A percentile compares a stretch with the other conserved stretches of the same genome.
Conservation (phyloP, 2,113 vertebrate species). For the Asarcornis scutulata region DNA sequence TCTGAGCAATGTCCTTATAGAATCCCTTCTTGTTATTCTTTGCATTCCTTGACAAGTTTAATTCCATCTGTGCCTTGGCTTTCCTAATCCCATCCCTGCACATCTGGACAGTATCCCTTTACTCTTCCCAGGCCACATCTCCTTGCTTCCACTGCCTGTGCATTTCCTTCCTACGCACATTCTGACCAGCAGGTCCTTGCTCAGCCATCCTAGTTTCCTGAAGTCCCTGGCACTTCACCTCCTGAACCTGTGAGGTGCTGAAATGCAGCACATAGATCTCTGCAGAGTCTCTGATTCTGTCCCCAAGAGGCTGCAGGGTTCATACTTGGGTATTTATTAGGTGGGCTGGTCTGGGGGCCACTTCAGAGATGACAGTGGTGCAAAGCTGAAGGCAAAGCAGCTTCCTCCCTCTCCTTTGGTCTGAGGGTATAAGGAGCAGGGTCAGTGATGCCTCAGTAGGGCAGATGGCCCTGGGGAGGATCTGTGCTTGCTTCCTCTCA, state of each 20-base stretch:
- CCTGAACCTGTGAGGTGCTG: neutral
- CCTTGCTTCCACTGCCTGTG: too few species aligned
- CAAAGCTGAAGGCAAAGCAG: neutral
- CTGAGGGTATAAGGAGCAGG: neutral
- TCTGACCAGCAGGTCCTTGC: too few species aligned
- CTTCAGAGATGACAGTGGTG: neutral
- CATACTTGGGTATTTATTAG: neutral
- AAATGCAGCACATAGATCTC: neutral
- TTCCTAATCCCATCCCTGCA: neutral
- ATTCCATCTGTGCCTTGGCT: too few species aligned
- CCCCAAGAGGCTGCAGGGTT: neutral
- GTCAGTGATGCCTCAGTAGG: fast-evolving
- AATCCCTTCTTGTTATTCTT: neutral
- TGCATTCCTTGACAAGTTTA: too few species aligned
- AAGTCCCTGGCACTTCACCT: neutral
- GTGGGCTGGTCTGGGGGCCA: neutral
- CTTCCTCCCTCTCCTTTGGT: neutral
- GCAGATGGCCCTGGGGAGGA: neutral
- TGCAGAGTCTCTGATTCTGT: neutral
- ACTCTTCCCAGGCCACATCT: neutral
- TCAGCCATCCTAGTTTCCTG: too few species aligned
- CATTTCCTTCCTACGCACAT: too few species aligned
- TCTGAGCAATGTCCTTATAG: neutral
- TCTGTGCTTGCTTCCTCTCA: neutral
- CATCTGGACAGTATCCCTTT: neutral